Base-by-base conservation (phyloP, 2,888 invertebrate genomes). In the Callimorpha dominula region DNA sequence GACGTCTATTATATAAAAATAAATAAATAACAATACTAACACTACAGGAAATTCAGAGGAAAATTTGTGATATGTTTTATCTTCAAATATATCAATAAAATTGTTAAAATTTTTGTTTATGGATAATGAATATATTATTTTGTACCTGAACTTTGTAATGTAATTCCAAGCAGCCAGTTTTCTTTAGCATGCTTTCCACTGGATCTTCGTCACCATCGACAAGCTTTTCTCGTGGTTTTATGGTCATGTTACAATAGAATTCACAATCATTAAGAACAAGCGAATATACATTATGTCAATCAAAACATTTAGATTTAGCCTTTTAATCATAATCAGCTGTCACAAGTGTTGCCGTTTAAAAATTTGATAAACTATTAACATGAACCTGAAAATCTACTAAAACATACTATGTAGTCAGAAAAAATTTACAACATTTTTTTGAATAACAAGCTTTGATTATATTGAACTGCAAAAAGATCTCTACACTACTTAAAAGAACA, bases 101-200 rank as follows among this genome's bases (percentile, higher is more conserved):
- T 42, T n/a, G 11, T 64, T 46, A 12, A 42, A 52, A n/a, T 54
- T n/a, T 42, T 17, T 11, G 40, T 17, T 11, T 54, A 9, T 8
- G 9, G 40, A 31, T 1, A 42, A 31, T 20, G 2, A 15, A 12
- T 31, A 40, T 4, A 63, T 8, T 12, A 40, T 42, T 14, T 31
- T 8, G 15, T 94, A 98, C 98, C 97, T 98, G 98, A 60, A 99
- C 98, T 96, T 98, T 97, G 88, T 98, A 98, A 95, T 99, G 99
- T 73, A 98, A 94, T 83, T 99, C 97, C 71, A 98, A 96, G 89
- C 99, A 99, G 11, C 99, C 99, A 42, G 99, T 98, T 94, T 97
- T 98, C 88, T 98, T 98, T 17, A 99, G 92, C 98, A 99, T 98
- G 77, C 96, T 96, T 86, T 99, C 99, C 0, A 99, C 97, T 0